Base-by-base conservation (phyloP, 2,797 vertebrate genomes). In the Cynodonichthys magdalenae region DNA sequence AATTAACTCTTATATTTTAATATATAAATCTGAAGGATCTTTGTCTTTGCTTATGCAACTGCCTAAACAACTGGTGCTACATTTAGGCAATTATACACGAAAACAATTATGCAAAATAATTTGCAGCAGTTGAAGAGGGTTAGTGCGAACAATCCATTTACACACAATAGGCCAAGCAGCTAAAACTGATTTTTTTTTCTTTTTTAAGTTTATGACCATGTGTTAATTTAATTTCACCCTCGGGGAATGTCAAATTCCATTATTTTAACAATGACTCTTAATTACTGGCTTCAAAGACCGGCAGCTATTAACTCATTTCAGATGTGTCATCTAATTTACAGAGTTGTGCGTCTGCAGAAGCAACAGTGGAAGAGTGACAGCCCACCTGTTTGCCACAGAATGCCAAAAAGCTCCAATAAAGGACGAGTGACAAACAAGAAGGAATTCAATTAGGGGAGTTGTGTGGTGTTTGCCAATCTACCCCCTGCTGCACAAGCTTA, bases 331-430 rank as follows among this genome's bases (percentile, higher is more conserved):
- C 76, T 72, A 86, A 90, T 91, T 87, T 75, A 71, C 63, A 54
- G 62, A 62, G 64, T 66, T 71, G 63, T 60, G 77, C 64, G 47
- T 79, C 27, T 72, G 72, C 57, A 69, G 36, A 63, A 57, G 73
- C 77, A 78, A 69, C 64, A 74, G 79, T 15, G 42, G 75, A 79
- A 79, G 59, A 75, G 71, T 81, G 80, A 79, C 74, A 66, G 83
- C 75, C 80, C 90, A 92, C 89, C 90, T 92, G 90, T 90, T 90
- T 77, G 79, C 63, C 53, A 71, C 48, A 66, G 69, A 81, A 84
- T 63, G 87, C 82, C 89, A 90, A 81, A 84, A 82, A 74, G 49
- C 84, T 64, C 76, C 54, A 83, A 82, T 84, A 85, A 87, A 83
- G 81, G 81, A 81, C 63, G 47, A 87, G 74, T 69, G 84, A 83